Percentiles rank a stretch among this genome's conserved stretches.
Evolutionary conservation across 1,140 invertebrate genomes (phyloP).

Genomic region (Paralvinella palmiformis): DNA sequence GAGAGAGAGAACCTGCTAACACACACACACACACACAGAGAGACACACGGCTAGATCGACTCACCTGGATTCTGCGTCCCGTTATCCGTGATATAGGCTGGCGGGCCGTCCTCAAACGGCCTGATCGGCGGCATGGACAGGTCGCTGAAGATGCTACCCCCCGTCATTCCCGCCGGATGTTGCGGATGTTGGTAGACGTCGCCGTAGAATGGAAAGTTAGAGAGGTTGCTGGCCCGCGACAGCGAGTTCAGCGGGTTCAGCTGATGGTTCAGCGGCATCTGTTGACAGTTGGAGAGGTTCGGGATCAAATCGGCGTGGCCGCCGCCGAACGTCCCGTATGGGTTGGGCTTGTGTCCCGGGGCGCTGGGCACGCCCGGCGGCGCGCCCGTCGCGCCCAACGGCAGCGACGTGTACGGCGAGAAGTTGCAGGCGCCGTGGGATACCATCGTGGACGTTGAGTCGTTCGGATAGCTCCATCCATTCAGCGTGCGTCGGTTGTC

Average conservation of each 20-base stretch:
- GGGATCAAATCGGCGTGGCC: not conserved
- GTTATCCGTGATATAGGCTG: not conserved
- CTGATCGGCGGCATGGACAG: constrained; percentile 9
- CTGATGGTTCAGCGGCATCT: constrained; percentile 3
- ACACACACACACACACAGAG: too few relatives aligned
- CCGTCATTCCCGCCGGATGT: constrained; percentile 2
- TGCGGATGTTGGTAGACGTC: constrained; percentile 16
- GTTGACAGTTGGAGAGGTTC: constrained; percentile 7
- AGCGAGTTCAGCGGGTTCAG: constrained; percentile 11
- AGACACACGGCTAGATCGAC: too few relatives aligned
- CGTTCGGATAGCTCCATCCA: constrained; percentile 1
- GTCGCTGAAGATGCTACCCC: constrained; percentile 13
- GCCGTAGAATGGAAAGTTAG: constrained; percentile 19
- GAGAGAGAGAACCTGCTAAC: too few relatives aligned
- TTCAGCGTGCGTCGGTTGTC: not conserved
- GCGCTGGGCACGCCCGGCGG: not conserved
- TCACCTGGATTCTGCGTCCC: constrained; percentile 10
- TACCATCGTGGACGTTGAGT: not conserved
- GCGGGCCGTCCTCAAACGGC: constrained; percentile 1
- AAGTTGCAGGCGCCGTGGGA: constrained; percentile 1
- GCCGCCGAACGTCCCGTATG: not conserved
- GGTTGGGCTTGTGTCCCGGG: constrained; percentile 2
- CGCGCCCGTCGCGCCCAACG: not conserved
- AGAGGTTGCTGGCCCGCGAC: not conserved
- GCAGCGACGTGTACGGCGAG: not conserved